Evolutionary conservation across 2,888 invertebrate species (phyloP), one percentile per base, ranked within the genome.

Genomic region (Encarsia formosa): DNA sequence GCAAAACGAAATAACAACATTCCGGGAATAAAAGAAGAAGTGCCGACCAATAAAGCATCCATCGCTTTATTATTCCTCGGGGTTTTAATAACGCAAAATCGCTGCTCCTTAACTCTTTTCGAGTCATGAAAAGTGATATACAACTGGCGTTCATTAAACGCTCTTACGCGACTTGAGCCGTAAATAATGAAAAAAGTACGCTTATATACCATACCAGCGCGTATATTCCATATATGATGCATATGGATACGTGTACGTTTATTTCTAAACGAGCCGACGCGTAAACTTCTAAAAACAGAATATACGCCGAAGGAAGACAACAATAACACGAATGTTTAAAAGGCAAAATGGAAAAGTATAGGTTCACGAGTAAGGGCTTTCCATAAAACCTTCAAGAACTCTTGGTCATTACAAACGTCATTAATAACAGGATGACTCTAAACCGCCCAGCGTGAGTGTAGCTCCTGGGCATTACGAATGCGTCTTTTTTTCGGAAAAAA

Each of bases 401-500:
- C 22, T n/a, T 24, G 13, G 22, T n/a, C 34, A 9, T n/a, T 5
- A 24, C 52, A 52, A 56, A 49, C 49, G 56, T 56, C 52, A 52
- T 56, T 56, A 56, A 56, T 52, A 56, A 52, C 49, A 52, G 52
- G 56, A 52, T 52, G 56, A 52, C 46, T 56, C 49, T 52, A 52
- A 51, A 52, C 46, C 38, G 42, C 45, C 20, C 31, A 19, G 42
- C 18, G 26, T 11, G 26, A 26, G 26, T 26, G 11, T 26, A 8
- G 11, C 34, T n/a, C n/a, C n/a, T n/a, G n/a, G n/a, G n/a, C n/a
- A n/a, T n/a, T n/a, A n/a, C n/a, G n/a, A n/a, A n/a, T n/a, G n/a
- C n/a, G n/a, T n/a, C n/a, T n/a, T n/a, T n/a, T n/a, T n/a, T n/a
- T n/a, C n/a, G n/a, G n/a, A n/a, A n/a, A n/a, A n/a, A n/a, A n/a